Evolutionary conservation across 64 coral and sea anemone species (phyloP), one percentile per base, ranked within the genome.

Genomic region (Cladopsammia gracilis): DNA sequence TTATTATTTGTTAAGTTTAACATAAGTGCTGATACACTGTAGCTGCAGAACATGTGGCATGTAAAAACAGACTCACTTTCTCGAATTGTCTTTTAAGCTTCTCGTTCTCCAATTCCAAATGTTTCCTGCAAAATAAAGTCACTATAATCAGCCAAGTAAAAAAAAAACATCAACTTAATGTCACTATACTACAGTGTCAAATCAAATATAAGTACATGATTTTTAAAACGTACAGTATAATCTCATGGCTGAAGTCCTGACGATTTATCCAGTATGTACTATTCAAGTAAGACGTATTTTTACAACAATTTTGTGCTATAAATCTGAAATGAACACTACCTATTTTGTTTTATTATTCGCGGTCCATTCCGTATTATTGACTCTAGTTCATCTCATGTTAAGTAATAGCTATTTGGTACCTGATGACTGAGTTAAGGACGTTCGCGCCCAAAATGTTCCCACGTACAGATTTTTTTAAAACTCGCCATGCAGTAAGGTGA

Each of bases 41-140:
- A 34, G 34, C 34, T 34, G 34, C 34, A 34, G 34, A 34, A 34
- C 34, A 34, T 34, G 34, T 34, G 34, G 34, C 34, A 34, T 34
- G 15, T 10, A 23, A 9, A 77, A 5, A 10, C 7, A 58, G 9
- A 14, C 78, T 46, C n/a, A 84, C 80, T 56, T 86, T 93, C 15
- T 76, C 91, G 60, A 86, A 46, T 64, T 93, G 91, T 48, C 91
- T 71, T n/a, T 26, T 77, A 19, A 69, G 86, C 71, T 93, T 93
- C 48, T 86, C 91, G 18, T 85, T 80, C 13, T 93, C 91, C n/a
- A 93, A 47, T 60, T 86, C 83, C n/a, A 83, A 75, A 47, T 87
- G 83, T 76, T 75, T 93, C 51, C 80, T 84, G 61, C 11, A 84
- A 84, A 19, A n/a, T n/a, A n/a, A n/a, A n/a, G n/a, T 16, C 20